A percentile compares a stretch with the other conserved stretches of the same genome.
Conservation (phyloP, 2,113 vertebrate species). For the Crotalus viridis region DNA sequence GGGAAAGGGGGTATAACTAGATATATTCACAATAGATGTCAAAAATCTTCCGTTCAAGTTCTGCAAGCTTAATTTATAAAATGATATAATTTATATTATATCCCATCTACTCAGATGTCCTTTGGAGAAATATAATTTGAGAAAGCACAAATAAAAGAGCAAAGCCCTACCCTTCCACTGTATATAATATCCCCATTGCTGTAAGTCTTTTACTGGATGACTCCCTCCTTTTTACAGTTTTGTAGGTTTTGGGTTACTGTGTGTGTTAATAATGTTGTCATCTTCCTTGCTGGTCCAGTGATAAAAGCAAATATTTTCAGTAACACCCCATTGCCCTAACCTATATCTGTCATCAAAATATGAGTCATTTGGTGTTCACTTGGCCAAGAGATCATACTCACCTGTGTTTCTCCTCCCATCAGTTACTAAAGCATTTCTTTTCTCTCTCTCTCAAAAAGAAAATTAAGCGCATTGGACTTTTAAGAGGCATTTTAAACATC, state of each 20-base stretch:
- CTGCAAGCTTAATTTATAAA: background rate
- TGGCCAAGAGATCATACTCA: conserved; percentile 13
- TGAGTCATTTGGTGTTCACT: conserved; percentile 41
- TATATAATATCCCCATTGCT: background rate
- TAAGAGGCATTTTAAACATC: conserved; percentile 27
- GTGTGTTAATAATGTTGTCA: background rate
- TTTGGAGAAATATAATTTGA: background rate
- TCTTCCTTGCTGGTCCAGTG: background rate
- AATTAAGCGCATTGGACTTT: conserved; percentile 24
- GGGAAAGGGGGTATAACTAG: background rate
- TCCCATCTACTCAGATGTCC: background rate
- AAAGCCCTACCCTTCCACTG: background rate
- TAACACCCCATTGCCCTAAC: conserved; percentile 32
- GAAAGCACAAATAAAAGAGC: background rate
- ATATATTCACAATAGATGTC: background rate
- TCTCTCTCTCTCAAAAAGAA: background rate
- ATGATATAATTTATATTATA: background rate
- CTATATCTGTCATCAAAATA: conserved; percentile 14
- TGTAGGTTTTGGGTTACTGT: background rate
- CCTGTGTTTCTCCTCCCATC: conserved; percentile 32
- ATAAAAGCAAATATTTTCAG: conserved; percentile 14
- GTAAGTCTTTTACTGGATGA: background rate
- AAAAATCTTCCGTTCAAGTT: background rate
- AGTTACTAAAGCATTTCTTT: conserved; percentile 48
- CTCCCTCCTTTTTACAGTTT: background rate